These are phyloP conservation scores for Steinernema hermaphroditum DNA, from an alignment of 2,888 invertebrate genomes.

Conservation along the genomic window DNA sequence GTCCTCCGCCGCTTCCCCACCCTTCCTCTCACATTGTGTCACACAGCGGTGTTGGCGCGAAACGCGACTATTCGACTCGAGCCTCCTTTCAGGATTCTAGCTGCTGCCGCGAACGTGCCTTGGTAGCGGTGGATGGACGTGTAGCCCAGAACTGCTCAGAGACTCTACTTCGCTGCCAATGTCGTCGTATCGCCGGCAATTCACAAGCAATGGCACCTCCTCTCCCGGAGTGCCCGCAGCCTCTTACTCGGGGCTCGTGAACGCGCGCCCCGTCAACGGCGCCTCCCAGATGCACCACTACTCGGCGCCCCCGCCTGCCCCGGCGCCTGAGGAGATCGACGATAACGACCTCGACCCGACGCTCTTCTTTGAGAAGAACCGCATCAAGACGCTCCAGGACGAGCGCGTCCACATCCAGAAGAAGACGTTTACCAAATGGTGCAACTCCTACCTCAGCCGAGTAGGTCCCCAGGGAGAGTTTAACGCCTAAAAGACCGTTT, in stretches of 20 bases:
- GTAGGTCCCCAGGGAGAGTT: constrained; percentile 70
- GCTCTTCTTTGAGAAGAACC: constrained; percentile 60
- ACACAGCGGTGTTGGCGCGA: not conserved
- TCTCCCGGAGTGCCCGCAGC: constrained; percentile 10
- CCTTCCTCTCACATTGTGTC: not conserved
- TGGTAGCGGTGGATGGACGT: constrained; percentile 18
- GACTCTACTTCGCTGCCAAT: constrained; percentile 1
- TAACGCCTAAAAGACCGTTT: constrained; percentile 51
- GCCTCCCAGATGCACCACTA: not conserved
- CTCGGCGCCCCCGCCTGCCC: constrained; percentile 37
- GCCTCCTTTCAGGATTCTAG: constrained; percentile 7
- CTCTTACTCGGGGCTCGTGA: constrained; percentile 5
- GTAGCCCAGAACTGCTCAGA: not conserved
- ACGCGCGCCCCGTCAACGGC: constrained; percentile 10
- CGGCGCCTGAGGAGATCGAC: constrained; percentile 40
- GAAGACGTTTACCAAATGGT: constrained; percentile 99
- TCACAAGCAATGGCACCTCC: not conserved
- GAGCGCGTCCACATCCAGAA: constrained; percentile 97
- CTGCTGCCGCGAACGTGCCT: not conserved
- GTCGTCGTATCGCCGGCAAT: constrained; percentile 14
- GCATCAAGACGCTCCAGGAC: constrained; percentile 74
- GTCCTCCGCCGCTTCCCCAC: not conserved
- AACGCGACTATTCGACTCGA: not conserved
- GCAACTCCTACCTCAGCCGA: constrained; percentile 93
- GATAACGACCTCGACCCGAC: constrained; percentile 62